Evolutionary conservation across 2,888 invertebrate genomes (phyloP).

Genomic region (Invenusta paracnida): DNA sequence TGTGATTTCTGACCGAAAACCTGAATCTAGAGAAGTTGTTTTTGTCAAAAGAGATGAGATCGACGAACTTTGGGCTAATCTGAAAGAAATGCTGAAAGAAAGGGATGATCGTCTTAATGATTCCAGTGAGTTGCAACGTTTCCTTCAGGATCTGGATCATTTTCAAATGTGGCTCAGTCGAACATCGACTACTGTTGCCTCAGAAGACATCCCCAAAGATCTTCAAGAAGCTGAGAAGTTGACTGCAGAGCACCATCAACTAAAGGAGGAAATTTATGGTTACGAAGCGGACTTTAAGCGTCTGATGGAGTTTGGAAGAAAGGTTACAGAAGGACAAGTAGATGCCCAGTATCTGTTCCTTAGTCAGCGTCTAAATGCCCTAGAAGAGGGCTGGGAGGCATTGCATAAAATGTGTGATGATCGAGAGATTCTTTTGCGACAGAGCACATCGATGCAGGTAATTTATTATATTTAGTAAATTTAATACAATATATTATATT

Average conservation of each 20-base stretch:
- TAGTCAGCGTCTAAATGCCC: slow-evolving; percentile 81
- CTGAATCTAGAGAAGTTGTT: slow-evolving; percentile 34
- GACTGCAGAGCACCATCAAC: slow-evolving; percentile 91
- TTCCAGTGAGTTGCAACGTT: slow-evolving; percentile 90
- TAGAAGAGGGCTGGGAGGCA: slow-evolving; percentile 98
- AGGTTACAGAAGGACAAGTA: slow-evolving; percentile 68
- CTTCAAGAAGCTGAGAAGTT: slow-evolving; percentile 84
- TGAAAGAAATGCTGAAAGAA: slow-evolving; percentile 70
- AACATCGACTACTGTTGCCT: slow-evolving; percentile 80
- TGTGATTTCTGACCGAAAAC: slow-evolving; percentile 32
- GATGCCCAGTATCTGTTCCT: slow-evolving; percentile 99
- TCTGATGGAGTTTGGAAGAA: slow-evolving; percentile 93
- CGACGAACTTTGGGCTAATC: slow-evolving; percentile 38
- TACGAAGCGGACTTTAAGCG: slow-evolving; percentile 94
- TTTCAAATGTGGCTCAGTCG: slow-evolving; percentile 98
- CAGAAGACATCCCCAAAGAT: slow-evolving; percentile 59
- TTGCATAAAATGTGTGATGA: slow-evolving; percentile 99
- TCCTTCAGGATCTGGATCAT: slow-evolving; percentile 83
- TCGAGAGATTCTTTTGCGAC: slow-evolving; percentile 83
- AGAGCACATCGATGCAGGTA: slow-evolving; percentile 71
- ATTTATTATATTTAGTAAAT: neutral
- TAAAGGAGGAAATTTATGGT: slow-evolving; percentile 97
- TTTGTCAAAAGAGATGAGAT: slow-evolving; percentile 33
- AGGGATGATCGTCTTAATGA: slow-evolving; percentile 96
- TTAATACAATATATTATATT: no score